Evolutionary conservation across 2,888 invertebrate genomes (phyloP).

Genomic region (Sericinus montela): DNA sequence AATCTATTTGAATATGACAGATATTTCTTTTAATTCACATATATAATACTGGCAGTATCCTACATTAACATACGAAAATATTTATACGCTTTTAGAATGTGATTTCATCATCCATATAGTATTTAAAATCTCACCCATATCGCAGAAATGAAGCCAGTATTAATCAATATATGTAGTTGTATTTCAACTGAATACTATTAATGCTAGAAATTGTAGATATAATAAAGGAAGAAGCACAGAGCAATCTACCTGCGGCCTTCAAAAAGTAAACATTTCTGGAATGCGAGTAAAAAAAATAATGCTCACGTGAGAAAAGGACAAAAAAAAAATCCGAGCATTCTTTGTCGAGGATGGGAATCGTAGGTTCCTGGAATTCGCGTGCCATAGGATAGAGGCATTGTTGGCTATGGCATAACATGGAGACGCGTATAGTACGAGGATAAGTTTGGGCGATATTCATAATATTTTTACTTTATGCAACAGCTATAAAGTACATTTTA

Average conservation of each 20-base stretch:
- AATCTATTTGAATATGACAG: no score
- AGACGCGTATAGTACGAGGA: neutral
- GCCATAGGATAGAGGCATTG: constrained; percentile 53
- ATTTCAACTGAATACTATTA: neutral
- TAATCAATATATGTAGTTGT: no score
- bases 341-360: constrained; percentile 65
- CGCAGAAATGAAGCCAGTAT: no score
- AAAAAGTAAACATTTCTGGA: constrained; percentile 66
- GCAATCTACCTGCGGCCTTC: constrained; percentile 57
- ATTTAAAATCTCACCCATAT: no score
- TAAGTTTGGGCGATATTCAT: neutral
- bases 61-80: no score
- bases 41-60: no score
- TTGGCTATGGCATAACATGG: constrained; percentile 28
- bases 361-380: constrained; percentile 74
- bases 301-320: constrained; percentile 66
- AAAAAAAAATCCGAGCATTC: constrained; percentile 48
- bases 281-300: constrained; percentile 59
- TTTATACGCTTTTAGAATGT: no score
- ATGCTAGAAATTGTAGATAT: neutral
- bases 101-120: no score
- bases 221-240: constrained; percentile 1
- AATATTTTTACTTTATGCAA: neutral
- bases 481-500: neutral
- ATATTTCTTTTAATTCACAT: no score